Percentiles rank a stretch among this genome's conserved stretches.
Conservation (phyloP, 2,888 invertebrate species). For the Koerneria pararmatus region DNA sequence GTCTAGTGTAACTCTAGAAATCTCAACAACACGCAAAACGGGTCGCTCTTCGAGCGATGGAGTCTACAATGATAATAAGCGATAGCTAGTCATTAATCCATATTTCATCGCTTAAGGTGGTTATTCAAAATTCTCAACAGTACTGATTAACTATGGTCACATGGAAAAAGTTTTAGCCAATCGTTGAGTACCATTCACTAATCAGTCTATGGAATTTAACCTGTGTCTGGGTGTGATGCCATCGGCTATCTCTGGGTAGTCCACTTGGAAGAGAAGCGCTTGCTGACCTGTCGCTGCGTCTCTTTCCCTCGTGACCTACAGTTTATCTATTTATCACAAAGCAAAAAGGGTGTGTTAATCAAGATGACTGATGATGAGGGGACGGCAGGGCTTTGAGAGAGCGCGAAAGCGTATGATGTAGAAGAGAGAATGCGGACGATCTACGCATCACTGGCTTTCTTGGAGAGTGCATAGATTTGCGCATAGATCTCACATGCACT, state of each 20-base stretch:
- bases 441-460: too few relatives aligned
- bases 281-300: constrained; percentile 93
- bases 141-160: neutral
- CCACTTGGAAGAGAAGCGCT: constrained; percentile 83
- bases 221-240: constrained; percentile 72
- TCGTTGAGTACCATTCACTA: neutral
- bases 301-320: constrained; percentile 85
- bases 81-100: too few relatives aligned
- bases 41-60: neutral
- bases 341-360: constrained; percentile 5
- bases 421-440: too few relatives aligned
- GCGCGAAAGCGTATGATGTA: too few relatives aligned
- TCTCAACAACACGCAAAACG: neutral
- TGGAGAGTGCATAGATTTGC: too few relatives aligned
- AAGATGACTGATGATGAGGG: too few relatives aligned
- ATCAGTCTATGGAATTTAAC: neutral
- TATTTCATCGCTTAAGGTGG: too few relatives aligned
- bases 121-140: too few relatives aligned
- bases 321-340: neutral
- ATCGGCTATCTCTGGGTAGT: constrained; percentile 67
- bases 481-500: too few relatives aligned
- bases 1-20: neutral
- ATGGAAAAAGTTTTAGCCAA: neutral
- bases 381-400: too few relatives aligned
- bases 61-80: too few relatives aligned